phyloP scores from a whole-genome alignment of 1,140 invertebrate species.

The Drosophila pruinosa region DNA sequence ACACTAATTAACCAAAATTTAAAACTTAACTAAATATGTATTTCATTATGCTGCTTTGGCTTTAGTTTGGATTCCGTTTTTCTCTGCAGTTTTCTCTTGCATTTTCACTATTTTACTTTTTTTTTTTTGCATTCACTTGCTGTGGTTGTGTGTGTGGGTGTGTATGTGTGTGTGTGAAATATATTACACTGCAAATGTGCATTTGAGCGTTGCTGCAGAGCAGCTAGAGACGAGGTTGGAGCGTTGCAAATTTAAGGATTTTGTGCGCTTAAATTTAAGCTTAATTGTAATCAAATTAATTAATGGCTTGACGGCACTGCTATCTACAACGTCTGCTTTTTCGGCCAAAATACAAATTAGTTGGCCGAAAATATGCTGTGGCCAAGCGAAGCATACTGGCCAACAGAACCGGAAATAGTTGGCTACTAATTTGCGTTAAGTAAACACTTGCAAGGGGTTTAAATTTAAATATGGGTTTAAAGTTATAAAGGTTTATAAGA shows the following conservation, averaged over 20 bases:
- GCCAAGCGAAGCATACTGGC: not conserved
- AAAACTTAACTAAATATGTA: conserved; percentile 72
- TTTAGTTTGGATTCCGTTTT: conserved; percentile 23
- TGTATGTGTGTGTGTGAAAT: not conserved
- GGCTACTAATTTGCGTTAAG: not conserved
- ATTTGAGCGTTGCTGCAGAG: not conserved
- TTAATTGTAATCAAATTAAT: conserved; percentile 74
- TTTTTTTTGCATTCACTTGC: conserved; percentile 4
- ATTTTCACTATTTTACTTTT: not conserved
- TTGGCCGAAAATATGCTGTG: not conserved
- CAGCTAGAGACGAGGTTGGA: not conserved
- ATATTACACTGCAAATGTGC: conserved; percentile 3
- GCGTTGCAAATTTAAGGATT: conserved; percentile 27
- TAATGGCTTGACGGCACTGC: conserved; percentile 42
- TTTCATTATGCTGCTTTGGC: conserved; percentile 59
- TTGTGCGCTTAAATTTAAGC: conserved; percentile 51
- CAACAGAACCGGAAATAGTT: not conserved
- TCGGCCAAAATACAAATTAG: not conserved
- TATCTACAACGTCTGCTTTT: conserved; percentile 1
- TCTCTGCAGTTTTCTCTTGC: not conserved
- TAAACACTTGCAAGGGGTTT: not conserved
- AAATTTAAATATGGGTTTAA: not conserved
- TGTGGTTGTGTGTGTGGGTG: conserved; percentile 2
- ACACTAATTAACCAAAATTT: conserved; percentile 71
- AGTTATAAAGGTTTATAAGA: not conserved